A percentile compares a stretch with the other conserved stretches of the same genome.
Conservation (phyloP, 2,888 invertebrate genomes). For the Lycia hirtaria region DNA sequence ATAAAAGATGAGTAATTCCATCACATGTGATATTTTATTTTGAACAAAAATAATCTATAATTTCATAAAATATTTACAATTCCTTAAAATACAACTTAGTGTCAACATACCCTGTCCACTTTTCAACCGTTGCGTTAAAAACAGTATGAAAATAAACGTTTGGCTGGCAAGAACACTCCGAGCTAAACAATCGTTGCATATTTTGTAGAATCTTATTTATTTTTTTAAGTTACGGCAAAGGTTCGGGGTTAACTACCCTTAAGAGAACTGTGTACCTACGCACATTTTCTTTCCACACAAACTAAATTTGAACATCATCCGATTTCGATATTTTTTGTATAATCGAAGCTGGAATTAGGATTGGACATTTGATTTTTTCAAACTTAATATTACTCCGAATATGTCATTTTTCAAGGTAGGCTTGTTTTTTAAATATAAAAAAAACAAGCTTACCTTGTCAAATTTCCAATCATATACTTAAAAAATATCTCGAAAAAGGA, state of each 20-base stretch:
- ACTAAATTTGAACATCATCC: too few species aligned
- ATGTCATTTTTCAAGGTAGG: too few species aligned
- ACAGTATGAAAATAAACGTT: conserved; percentile 54
- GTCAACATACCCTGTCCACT: conserved; percentile 83
- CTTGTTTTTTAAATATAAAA: too few species aligned
- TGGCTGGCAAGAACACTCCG: conserved; percentile 63
- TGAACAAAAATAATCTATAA: conserved; percentile 83
- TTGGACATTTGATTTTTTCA: too few species aligned
- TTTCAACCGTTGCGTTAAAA: conserved; percentile 80
- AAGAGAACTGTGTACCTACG: too few species aligned
- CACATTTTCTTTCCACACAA: too few species aligned
- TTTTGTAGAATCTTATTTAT: conserved; percentile 3
- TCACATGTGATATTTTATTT: conserved; percentile 80
- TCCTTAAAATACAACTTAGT: conserved; percentile 76
- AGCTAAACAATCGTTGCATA: conserved; percentile 12
- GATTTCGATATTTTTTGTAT: too few species aligned
- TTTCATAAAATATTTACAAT: conserved; percentile 82
- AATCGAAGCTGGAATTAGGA: too few species aligned
- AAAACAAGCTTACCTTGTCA: too few species aligned
- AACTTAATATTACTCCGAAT: too few species aligned
- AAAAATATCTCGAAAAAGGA: too few species aligned
- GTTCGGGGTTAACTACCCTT: conserved; percentile 3
- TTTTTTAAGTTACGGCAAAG: conserved; percentile 4
- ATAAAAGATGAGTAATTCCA: conserved; percentile 41
- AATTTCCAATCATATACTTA: too few species aligned